Conservation (phyloP, 1,140 invertebrate genomes). For the Bombus haemorrhoidalis region DNA sequence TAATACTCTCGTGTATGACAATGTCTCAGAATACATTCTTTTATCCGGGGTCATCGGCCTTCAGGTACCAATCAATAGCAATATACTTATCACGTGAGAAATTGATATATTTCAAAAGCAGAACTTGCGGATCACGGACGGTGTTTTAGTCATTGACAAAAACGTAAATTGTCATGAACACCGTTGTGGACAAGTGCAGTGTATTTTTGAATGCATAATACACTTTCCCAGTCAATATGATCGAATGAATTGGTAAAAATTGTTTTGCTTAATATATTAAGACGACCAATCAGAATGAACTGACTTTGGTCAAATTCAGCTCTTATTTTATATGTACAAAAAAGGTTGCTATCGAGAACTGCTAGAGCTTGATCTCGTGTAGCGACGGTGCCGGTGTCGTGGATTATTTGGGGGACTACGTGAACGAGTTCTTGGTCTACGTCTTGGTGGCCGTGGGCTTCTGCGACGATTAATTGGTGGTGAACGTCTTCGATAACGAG, state of each 20-base stretch:
- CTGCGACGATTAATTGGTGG: conserved; percentile 87
- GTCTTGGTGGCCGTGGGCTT: conserved; percentile 84
- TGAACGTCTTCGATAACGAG: conserved; percentile 85
- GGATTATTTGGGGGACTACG: conserved; percentile 84
- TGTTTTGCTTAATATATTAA: conserved; percentile 47
- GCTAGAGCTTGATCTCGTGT: conserved; percentile 91
- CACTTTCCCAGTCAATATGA: conserved; percentile 42
- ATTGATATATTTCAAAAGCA: conserved; percentile 63
- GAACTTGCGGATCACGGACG: conserved; percentile 22
- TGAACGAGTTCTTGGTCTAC: conserved; percentile 85
- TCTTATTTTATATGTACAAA: conserved; percentile 60
- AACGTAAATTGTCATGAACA: conserved; percentile 20
- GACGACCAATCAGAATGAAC: conserved; percentile 23
- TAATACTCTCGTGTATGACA: conserved; percentile 21
- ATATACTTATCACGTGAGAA: conserved; percentile 58
- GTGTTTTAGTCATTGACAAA: background rate
- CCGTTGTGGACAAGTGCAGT: conserved; percentile 21
- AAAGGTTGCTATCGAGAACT: conserved; percentile 87
- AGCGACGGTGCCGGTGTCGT: conserved; percentile 87
- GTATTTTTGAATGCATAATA: conserved; percentile 40
- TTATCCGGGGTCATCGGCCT: background rate
- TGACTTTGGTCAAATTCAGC: conserved; percentile 40
- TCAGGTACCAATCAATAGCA: conserved; percentile 56
- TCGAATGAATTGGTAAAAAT: conserved; percentile 46
- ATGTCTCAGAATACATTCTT: conserved; percentile 7